Evolutionary conservation across 2,113 vertebrate species (phyloP), one percentile per base, ranked within the genome.

Genomic region (Balaeniceps rex): DNA sequence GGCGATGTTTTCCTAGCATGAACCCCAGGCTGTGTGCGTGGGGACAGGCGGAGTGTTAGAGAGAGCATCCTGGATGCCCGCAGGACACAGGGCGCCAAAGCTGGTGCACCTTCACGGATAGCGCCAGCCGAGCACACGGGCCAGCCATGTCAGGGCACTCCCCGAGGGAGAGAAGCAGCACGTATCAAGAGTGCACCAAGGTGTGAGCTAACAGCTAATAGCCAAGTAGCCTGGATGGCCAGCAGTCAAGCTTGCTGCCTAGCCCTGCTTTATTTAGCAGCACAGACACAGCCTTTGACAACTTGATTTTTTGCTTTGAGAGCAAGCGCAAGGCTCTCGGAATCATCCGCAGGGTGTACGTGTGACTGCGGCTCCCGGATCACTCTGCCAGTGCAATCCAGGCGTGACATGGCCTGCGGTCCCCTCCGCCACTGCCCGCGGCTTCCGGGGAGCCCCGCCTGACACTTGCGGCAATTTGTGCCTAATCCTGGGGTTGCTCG

Each of bases 181-280:
- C 1, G 0, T 16, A 51, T 23, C 54, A 17, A 72, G 63, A 10
- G 24, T 2, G 0, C 7, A 2, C 29, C 2, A 2, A 83, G 4
- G 16, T 33, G 72, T 47, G 69, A 93, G 51, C 69, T 86, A 78
- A 58, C 89, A 74, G 58, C 83, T 92, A 51, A 82, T 54, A 6
- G 1, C 40, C 25, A 46, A 71, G 52, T 34, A 63, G 77, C 54
- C 77, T 1, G 6, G 16, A 25, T 1, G 12, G 93, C 63, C 49
- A 65, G 86, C 64, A 70, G 74, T 66, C 78, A 38, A 25, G 52
- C 55, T 63, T 24, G 42, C 42, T 91, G 46, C 69, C 36, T 14
- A 46, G 83, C 55, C 60, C 38, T n/a, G 36, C 33, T 49, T 68
- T 46, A 55, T 46, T 71, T 17, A 57, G 52, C 88, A 72, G 78